These are phyloP conservation scores for Thera obeliscata DNA, from an alignment of 2,888 invertebrate species.

Conservation along the genomic window DNA sequence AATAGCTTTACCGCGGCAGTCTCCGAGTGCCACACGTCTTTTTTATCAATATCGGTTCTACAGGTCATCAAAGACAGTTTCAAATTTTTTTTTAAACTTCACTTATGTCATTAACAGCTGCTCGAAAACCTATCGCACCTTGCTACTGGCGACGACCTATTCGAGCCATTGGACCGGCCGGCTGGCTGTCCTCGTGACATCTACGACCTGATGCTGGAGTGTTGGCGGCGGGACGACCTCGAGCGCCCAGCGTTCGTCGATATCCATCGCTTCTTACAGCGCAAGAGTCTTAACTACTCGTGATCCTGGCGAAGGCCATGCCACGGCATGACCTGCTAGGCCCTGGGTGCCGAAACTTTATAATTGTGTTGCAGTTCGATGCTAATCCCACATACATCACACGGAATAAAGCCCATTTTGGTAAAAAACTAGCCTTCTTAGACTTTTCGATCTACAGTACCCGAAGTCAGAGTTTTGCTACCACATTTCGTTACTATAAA, in stretches of 20 bases:
- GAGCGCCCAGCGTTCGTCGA: slow-evolving; percentile 92
- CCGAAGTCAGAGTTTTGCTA: too few species aligned
- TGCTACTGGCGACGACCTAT: slow-evolving; percentile 85
- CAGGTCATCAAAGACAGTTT: too few species aligned
- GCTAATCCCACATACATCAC: not conserved
- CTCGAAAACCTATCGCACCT: slow-evolving; percentile 91
- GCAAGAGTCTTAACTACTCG: slow-evolving; percentile 54
- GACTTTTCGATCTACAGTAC: too few species aligned
- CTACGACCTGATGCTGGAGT: slow-evolving; percentile 93
- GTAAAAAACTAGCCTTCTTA: too few species aligned
- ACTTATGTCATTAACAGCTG: slow-evolving; percentile 75
- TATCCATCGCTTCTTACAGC: slow-evolving; percentile 91
- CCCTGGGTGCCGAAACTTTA: slow-evolving; percentile 8
- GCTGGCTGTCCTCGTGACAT: slow-evolving; percentile 89
- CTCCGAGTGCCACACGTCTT: too few species aligned
- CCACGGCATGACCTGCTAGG: slow-evolving; percentile 11
- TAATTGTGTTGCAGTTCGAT: not conserved
- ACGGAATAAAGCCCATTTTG: too few species aligned
- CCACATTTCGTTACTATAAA: too few species aligned
- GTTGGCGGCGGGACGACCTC: slow-evolving; percentile 91
- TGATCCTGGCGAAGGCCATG: slow-evolving; percentile 41
- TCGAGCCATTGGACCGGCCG: slow-evolving; percentile 85
- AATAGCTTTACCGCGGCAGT: too few species aligned
- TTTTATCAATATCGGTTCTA: too few species aligned
- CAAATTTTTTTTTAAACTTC: not conserved